phyloP scores from a whole-genome alignment of 2,113 vertebrate genomes.

The Heterocephalus glaber region DNA sequence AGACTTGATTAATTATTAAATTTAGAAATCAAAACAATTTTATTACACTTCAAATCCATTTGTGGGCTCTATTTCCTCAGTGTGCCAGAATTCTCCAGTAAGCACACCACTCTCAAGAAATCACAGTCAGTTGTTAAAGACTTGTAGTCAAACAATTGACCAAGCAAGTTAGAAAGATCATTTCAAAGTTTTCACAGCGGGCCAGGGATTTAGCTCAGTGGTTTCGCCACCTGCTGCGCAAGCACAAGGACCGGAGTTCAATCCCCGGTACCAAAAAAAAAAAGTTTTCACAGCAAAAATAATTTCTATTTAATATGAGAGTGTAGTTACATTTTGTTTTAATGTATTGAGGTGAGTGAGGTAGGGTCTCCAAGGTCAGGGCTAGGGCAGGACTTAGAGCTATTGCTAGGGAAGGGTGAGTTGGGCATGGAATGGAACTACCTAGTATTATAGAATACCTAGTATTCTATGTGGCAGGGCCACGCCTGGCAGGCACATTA shows the following conservation, averaged over 20 bases:
- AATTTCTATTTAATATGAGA: not conserved
- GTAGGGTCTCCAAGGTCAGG: not conserved
- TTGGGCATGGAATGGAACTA: not conserved
- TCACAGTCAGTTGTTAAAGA: constrained; percentile 54
- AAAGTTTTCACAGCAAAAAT: constrained; percentile 37
- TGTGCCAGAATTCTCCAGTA: constrained; percentile 47
- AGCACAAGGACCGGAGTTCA: too few species aligned
- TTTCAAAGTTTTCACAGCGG: constrained; percentile 27
- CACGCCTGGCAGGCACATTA: not conserved
- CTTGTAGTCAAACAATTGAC: not conserved
- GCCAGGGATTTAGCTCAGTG: too few species aligned
- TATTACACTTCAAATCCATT: constrained; percentile 61
- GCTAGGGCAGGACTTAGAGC: not conserved
- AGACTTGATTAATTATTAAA: constrained; percentile 70
- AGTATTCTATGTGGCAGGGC: not conserved
- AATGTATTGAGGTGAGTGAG: not conserved
- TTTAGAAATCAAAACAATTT: constrained; percentile 65
- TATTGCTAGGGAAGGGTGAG: too few species aligned
- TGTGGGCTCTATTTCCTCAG: constrained; percentile 31
- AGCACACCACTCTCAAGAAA: constrained; percentile 46
- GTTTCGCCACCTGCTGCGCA: too few species aligned
- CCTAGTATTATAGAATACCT: not conserved
- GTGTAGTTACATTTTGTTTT: not conserved
- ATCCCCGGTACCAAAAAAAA: too few species aligned
- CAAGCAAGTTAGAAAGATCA: not conserved